Conservation (phyloP, 2,113 vertebrate species). For the Calypte anna region DNA sequence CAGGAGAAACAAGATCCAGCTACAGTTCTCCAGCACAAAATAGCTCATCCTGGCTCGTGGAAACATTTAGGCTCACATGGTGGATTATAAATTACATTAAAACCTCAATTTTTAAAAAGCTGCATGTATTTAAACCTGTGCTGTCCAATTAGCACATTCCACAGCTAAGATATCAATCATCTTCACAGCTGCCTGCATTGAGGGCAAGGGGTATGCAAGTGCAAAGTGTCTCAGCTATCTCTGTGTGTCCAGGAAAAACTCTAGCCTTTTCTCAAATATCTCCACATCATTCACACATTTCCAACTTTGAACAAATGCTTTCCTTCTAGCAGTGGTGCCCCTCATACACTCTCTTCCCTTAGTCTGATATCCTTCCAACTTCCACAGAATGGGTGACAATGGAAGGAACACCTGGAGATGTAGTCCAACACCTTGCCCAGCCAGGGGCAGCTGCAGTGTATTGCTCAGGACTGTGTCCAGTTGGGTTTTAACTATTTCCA, state of each 20-base stretch:
- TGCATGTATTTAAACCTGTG: not conserved
- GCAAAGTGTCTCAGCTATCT: not conserved
- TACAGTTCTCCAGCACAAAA: not conserved
- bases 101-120: not conserved
- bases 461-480: not conserved
- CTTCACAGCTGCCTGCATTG: not conserved
- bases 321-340: not conserved
- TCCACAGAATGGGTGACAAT: not conserved
- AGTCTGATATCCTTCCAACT: not conserved
- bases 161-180: not conserved
- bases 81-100: not conserved
- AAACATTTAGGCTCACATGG: not conserved
- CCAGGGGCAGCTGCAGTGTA: not conserved
- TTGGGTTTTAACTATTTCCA: not conserved
- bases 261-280: not conserved
- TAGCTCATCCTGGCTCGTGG: not conserved
- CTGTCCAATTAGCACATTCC: not conserved
- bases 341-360: not conserved
- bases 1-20: not conserved
- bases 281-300: not conserved
- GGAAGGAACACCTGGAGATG: not conserved
- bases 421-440: not conserved
- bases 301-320: not conserved
- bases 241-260: not conserved
- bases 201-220: not conserved